Conservation (phyloP, 2,888 invertebrate genomes). For the Cordilura impudica region DNA sequence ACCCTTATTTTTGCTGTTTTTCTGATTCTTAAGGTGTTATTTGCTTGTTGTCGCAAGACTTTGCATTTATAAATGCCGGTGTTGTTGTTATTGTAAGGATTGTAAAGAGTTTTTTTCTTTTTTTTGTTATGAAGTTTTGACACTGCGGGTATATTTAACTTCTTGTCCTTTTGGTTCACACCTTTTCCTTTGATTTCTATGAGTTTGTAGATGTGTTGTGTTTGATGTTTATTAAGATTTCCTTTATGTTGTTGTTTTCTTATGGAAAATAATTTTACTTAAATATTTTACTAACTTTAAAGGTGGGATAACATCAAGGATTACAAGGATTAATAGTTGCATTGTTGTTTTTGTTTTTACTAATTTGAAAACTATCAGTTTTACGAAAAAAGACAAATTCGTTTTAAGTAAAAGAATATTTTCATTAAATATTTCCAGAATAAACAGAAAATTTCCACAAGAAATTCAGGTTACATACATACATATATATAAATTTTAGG, state of each 20-base stretch:
- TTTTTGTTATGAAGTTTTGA: slow-evolving; percentile 54
- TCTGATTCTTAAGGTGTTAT: slow-evolving; percentile 15
- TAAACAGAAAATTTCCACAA: no score
- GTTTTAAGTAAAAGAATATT: no score
- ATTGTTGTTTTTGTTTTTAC: no score
- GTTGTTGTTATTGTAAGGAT: slow-evolving; percentile 20
- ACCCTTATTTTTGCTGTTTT: slow-evolving; percentile 14
- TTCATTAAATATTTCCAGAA: no score
- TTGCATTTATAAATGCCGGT: background rate
- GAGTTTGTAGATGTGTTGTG: background rate
- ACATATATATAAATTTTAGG: no score
- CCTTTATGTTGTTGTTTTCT: background rate
- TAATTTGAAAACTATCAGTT: no score
- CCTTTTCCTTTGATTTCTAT: slow-evolving; percentile 56
- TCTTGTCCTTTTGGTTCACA: slow-evolving; percentile 64
- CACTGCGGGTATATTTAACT: slow-evolving; percentile 66
- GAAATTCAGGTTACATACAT: no score
- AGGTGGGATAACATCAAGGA: slow-evolving; percentile 36
- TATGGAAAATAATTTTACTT: slow-evolving; percentile 25
- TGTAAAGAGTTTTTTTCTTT: slow-evolving; percentile 24
- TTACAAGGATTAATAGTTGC: slow-evolving; percentile 44
- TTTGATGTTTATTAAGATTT: slow-evolving; percentile 17
- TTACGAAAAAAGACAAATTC: no score
- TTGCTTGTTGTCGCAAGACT: slow-evolving; percentile 4
- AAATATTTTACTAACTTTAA: slow-evolving; percentile 43